Percentiles rank a stretch among this genome's conserved stretches.
phyloP scores from a whole-genome alignment of 2,797 vertebrate genomes.

The Masticophis lateralis region DNA sequence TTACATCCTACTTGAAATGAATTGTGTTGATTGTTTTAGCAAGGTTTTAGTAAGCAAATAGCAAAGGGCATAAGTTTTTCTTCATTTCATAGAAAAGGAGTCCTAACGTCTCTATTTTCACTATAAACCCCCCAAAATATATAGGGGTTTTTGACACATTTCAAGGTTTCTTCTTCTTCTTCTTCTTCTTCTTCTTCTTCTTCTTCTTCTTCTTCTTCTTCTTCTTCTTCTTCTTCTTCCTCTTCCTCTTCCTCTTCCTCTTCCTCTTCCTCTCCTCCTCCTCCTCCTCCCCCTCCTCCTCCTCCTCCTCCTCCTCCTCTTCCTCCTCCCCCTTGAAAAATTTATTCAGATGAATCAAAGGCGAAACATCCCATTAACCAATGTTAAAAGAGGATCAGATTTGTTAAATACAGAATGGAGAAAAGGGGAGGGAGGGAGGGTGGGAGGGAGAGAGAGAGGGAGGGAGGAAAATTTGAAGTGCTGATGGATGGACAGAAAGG shows the following conservation, averaged over 20 bases:
- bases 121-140: not conserved
- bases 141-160: not conserved
- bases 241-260: no score
- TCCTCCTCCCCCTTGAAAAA: not conserved
- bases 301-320: no score
- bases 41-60: not conserved
- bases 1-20: not conserved
- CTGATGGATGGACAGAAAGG: no score
- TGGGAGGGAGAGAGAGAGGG: no score
- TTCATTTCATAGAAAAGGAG: not conserved
- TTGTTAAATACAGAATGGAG: not conserved
- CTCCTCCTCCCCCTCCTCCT: accelerated
- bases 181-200: no score
- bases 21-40: not conserved
- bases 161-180: no score
- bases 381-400: not conserved
- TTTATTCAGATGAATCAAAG: not conserved
- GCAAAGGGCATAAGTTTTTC: not conserved
- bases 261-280: no score
- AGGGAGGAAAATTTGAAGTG: no score
- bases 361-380: not conserved
- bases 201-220: no score
- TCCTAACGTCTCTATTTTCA: not conserved
- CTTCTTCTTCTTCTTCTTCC: no score
- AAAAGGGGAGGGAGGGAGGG: not conserved